Evolutionary conservation across 92 coral and sea anemone species (phyloP).

Genomic region (Anthopleura xanthogrammica): DNA sequence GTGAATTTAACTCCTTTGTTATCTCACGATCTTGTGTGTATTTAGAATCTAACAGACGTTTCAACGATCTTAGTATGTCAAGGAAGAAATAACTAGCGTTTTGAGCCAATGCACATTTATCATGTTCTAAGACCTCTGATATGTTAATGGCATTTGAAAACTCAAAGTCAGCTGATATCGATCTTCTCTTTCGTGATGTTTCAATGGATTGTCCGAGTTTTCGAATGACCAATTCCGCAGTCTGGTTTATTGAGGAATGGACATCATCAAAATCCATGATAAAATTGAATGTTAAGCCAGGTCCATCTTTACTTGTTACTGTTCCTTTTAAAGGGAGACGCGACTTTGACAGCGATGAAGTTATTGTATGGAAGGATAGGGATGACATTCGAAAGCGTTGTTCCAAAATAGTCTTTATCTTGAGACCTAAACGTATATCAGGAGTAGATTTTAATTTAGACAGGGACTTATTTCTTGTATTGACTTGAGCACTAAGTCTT

Average conservation of each 20-base stretch:
- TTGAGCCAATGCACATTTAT: constrained; percentile 21
- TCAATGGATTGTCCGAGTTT: constrained; percentile 4
- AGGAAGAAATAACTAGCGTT: constrained; percentile 26
- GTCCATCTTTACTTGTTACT: constrained; percentile 30
- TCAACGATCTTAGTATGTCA: constrained; percentile 22
- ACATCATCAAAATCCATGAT: constrained; percentile 53
- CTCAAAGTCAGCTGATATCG: constrained; percentile 6
- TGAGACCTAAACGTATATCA: constrained; percentile 38
- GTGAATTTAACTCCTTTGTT: constrained; percentile 1
- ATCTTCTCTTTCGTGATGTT: constrained; percentile 24
- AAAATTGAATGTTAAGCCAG: constrained; percentile 28
- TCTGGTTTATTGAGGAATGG: constrained; percentile 34
- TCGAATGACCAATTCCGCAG: constrained; percentile 38
- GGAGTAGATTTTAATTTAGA: constrained; percentile 32
- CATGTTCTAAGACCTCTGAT: not conserved
- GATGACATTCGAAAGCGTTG: too few species aligned
- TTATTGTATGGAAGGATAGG: constrained; percentile 22
- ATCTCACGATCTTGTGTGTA: constrained; percentile 1
- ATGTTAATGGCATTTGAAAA: not conserved
- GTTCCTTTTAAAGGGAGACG: constrained; percentile 43
- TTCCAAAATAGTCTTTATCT: constrained; percentile 20
- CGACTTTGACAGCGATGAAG: constrained; percentile 29
- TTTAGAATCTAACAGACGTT: constrained; percentile 1
- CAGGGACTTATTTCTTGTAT: constrained; percentile 29
- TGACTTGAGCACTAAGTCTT: constrained; percentile 29